Evolutionary conservation across 2,797 vertebrate species (phyloP), one percentile per base, ranked within the genome.

Genomic region (Gastrophryne carolinensis): DNA sequence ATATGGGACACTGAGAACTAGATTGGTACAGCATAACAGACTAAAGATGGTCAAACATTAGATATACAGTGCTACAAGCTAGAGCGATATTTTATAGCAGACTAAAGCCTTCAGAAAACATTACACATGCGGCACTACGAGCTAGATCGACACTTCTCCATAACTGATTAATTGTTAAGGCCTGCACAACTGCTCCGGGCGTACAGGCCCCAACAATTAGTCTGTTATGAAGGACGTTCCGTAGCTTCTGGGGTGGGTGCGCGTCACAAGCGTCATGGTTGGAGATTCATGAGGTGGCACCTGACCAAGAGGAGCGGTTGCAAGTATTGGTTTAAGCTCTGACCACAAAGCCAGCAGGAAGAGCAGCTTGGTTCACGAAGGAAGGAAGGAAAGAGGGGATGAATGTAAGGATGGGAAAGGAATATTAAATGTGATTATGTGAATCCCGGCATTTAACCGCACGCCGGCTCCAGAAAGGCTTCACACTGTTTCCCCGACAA

Each of bases 401-500:
- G 72, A 63, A 70, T 26, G 3, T 15, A 79, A 79, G 63, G 75
- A 77, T 3, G 30, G 62, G 80, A 83, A 81, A 12, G 24, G 34
- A 73, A 61, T 27, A 56, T 70, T 70, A 50, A 65, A 73, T 69
- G 49, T 73, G 17, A 41, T 77, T 71, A 71, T 71, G 67, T 64
- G 60, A 21, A 1, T 69, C 60, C 47, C 66, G 80, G 72, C 75
- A 71, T 47, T 77, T 69, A 10, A 15, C 65, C 56, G 72, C 53
- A 81, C 2, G 29, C n/a, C 11, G 49, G 52, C 64, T 54, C 4
- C 23, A 50, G 2, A 17, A 58, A 73, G 13, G 10, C 64, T 26
- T n/a, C 60, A 64, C 79, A 68, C 17, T 39, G 23, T 69, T n/a
- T 83, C 82, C 79, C 78, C 44, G 80, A 37, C 23, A 49, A 23